phyloP scores from a whole-genome alignment of 2,888 invertebrate genomes.

The Drosophila paramelanica region DNA sequence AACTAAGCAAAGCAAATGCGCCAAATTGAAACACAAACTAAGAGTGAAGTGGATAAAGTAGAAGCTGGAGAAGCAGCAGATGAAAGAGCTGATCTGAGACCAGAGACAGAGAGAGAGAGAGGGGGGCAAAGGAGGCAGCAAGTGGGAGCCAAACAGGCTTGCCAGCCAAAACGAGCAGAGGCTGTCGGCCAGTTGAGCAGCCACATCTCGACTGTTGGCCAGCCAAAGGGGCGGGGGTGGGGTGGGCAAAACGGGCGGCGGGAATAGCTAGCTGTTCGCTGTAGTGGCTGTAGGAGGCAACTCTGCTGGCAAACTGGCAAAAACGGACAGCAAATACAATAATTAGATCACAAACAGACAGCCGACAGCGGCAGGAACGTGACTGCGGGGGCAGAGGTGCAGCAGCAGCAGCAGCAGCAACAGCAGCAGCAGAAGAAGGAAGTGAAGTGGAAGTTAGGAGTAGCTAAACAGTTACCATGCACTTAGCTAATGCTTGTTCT shows the following conservation, averaged over 20 bases:
- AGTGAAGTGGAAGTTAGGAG: slow-evolving; percentile 44
- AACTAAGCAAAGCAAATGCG: slow-evolving; percentile 63
- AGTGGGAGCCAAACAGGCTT: slow-evolving; percentile 54
- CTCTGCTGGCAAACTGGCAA: slow-evolving; percentile 47
- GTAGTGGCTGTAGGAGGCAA: slow-evolving; percentile 58
- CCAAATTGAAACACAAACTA: slow-evolving; percentile 65
- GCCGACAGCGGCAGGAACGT: slow-evolving; percentile 48
- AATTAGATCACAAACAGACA: slow-evolving; percentile 75
- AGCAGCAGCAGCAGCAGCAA: neutral
- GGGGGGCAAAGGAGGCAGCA: neutral
- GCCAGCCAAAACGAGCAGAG: slow-evolving; percentile 65
- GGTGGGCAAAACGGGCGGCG: neutral
- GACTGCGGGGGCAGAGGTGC: slow-evolving; percentile 26
- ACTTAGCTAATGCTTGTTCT: slow-evolving; percentile 39
- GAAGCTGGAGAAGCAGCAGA: slow-evolving; percentile 39
- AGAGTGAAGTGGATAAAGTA: slow-evolving; percentile 49
- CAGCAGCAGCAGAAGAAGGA: slow-evolving; percentile 23
- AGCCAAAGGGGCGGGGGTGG: neutral
- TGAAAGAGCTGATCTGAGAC: slow-evolving; percentile 4
- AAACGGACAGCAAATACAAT: slow-evolving; percentile 77
- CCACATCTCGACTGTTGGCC: slow-evolving; percentile 1
- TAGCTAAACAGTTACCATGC: slow-evolving; percentile 28
- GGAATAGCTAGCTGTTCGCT: slow-evolving; percentile 8
- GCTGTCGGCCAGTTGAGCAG: slow-evolving; percentile 45
- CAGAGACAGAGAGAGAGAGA: slow-evolving; percentile 1